Conservation (phyloP, 2,888 invertebrate species). For the Mythimna ferrago region DNA sequence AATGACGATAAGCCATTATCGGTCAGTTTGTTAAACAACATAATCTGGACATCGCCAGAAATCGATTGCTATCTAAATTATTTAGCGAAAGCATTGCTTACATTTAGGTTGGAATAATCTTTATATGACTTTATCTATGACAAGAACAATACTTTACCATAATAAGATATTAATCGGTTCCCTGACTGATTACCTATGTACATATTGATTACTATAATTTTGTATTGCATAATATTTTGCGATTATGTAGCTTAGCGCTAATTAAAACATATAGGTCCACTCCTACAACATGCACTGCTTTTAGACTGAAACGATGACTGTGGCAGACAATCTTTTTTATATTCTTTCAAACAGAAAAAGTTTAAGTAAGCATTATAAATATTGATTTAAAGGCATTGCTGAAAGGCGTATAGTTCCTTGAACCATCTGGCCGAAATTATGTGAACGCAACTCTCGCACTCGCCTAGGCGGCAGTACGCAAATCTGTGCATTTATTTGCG, state of each 20-base stretch:
- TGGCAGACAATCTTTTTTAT: too few relatives aligned
- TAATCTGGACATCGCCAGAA: slow-evolving; percentile 15
- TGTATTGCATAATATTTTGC: slow-evolving; percentile 1
- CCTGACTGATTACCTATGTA: not conserved
- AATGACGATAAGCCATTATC: slow-evolving; percentile 29
- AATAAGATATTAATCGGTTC: not conserved
- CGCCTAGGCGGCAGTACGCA: too few relatives aligned
- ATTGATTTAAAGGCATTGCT: too few relatives aligned
- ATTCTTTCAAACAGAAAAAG: too few relatives aligned
- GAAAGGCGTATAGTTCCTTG: too few relatives aligned
- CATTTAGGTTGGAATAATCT: slow-evolving; percentile 3
- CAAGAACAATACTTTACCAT: not conserved
- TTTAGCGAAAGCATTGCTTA: not conserved
- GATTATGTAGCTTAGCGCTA: not conserved
- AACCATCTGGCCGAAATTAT: too few relatives aligned
- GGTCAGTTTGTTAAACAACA: slow-evolving; percentile 18
- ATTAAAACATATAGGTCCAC: not conserved
- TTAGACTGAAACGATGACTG: too few relatives aligned
- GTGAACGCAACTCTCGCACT: too few relatives aligned
- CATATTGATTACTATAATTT: too few relatives aligned
- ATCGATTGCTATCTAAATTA: slow-evolving; percentile 22
- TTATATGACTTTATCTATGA: not conserved
- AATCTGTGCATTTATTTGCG: too few relatives aligned
- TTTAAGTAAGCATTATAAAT: too few relatives aligned
- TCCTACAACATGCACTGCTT: not conserved